Evolutionary conservation across 2,113 vertebrate species (phyloP).

Genomic region (Cebus imitator): DNA sequence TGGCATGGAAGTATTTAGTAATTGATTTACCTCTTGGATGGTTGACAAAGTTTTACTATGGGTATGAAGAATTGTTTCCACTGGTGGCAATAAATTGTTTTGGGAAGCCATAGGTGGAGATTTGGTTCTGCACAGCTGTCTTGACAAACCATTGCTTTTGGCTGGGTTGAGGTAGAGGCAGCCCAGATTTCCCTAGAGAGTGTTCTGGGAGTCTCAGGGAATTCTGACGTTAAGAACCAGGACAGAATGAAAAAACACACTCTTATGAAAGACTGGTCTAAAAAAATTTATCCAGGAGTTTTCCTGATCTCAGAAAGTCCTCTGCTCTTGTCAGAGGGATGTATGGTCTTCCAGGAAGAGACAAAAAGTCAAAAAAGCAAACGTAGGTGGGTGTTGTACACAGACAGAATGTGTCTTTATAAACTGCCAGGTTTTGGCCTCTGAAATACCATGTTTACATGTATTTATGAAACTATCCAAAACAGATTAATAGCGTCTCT

Average conservation of each 20-base stretch:
- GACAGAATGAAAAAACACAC: background rate
- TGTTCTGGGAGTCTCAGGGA: background rate
- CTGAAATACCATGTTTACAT: background rate
- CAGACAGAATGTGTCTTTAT: background rate
- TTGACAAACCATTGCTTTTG: background rate
- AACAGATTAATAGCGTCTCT: background rate
- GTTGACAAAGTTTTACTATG: conserved; percentile 31
- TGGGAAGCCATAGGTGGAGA: background rate
- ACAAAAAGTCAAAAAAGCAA: background rate
- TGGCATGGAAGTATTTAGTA: background rate
- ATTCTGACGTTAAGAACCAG: background rate
- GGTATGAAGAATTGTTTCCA: conserved; percentile 15
- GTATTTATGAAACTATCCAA: background rate
- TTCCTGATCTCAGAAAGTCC: background rate
- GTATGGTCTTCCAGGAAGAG: background rate
- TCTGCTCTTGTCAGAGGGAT: background rate
- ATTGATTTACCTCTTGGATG: conserved; percentile 58
- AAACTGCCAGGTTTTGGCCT: background rate
- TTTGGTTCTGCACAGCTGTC: background rate
- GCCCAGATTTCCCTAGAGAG: background rate
- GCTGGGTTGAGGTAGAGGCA: background rate
- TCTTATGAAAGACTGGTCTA: background rate
- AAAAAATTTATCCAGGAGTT: background rate
- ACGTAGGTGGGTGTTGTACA: rapidly evolving
- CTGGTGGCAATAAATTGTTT: conserved; percentile 5